A percentile compares a stretch with the other conserved stretches of the same genome.
These are phyloP conservation scores for Harpegnathos saltator DNA, from an alignment of 1,140 invertebrate species.

Conservation along the genomic window DNA sequence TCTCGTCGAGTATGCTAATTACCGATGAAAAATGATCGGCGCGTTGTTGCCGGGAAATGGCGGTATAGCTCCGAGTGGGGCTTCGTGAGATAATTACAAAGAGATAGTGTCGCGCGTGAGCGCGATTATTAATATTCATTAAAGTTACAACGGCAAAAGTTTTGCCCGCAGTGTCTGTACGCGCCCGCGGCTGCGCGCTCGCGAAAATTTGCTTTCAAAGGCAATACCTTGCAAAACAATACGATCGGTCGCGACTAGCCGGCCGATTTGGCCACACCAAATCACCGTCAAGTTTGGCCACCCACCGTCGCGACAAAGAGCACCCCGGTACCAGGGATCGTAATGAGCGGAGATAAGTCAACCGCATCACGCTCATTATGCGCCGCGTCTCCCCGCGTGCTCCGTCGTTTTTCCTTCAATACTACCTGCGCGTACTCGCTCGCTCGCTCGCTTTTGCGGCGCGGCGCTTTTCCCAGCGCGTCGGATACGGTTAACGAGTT, in stretches of 20 bases:
- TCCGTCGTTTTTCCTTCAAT: neutral
- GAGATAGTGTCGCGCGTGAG: constrained; percentile 15
- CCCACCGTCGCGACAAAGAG: neutral
- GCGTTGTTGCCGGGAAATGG: constrained; percentile 29
- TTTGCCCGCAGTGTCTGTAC: neutral
- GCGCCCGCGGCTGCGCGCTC: neutral
- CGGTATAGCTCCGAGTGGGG: neutral
- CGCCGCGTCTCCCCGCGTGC: neutral
- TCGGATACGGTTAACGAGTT: constrained; percentile 59
- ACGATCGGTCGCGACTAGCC: neutral
- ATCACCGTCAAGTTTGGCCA: neutral
- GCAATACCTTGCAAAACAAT: constrained; percentile 24
- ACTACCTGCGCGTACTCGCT: constrained; percentile 18
- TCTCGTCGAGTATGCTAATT: constrained; percentile 30
- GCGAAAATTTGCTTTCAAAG: constrained; percentile 1
- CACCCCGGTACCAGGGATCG: constrained; percentile 8
- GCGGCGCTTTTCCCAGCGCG: constrained; percentile 33
- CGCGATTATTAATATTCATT: constrained; percentile 59
- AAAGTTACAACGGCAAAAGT: constrained; percentile 38
- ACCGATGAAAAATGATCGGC: constrained; percentile 47
- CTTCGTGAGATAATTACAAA: constrained; percentile 47
- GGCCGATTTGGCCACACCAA: no score
- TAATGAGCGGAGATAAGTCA: constrained; percentile 44
- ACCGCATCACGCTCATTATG: constrained; percentile 12
- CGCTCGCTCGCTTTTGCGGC: neutral